Base-by-base conservation (phyloP, 2,888 invertebrate species). In the Mimas tiliae region DNA sequence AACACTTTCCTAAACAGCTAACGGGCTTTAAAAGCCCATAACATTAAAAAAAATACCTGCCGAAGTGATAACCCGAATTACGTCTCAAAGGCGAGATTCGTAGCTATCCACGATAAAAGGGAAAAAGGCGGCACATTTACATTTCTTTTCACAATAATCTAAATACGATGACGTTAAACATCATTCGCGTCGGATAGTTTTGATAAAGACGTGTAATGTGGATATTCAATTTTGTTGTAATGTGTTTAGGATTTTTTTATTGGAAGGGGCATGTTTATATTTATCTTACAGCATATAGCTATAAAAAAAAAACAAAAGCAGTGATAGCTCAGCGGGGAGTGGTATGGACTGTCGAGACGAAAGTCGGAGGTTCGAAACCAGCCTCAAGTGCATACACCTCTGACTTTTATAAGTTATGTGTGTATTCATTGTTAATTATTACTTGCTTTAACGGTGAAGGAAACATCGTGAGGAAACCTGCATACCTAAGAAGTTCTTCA, bases 71-170 rank as follows among this genome's bases (percentile, higher is more conserved):
- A 14, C 34, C 19, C 47, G 11, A 34, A 38, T 65, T 65, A 19
- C 21, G 47, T 65, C 65, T 58, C 65, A 48, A 58, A 65, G 65
- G 65, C 58, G 38, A 48, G 58, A 65, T 48, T 65, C 47, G 38
- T n/a, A 42, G 53, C 27, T 42, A 53, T 38, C 14, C 33, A 55
- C 48, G 47, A 55, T 65, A 58, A 55, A 50, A 58, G 48, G 42
- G 12, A 52, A 51, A 65, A 65, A 58, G 55, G 48, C 51, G 14
- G 16, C 9, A 33, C 55, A 65, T 65, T 58, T 65, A 55, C 65
- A 65, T 65, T 65, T 19, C 55, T 33, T 65, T 65, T 65, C 48
- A 65, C 14, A 47, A 48, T 65, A 65, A 65, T 65, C 65, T 55
- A 65, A 65, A 65, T 58, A 48, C 65, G 65, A 48, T 65, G 55